Conservation (phyloP, 2,113 vertebrate species). For the Notarius lentiginosus region DNA sequence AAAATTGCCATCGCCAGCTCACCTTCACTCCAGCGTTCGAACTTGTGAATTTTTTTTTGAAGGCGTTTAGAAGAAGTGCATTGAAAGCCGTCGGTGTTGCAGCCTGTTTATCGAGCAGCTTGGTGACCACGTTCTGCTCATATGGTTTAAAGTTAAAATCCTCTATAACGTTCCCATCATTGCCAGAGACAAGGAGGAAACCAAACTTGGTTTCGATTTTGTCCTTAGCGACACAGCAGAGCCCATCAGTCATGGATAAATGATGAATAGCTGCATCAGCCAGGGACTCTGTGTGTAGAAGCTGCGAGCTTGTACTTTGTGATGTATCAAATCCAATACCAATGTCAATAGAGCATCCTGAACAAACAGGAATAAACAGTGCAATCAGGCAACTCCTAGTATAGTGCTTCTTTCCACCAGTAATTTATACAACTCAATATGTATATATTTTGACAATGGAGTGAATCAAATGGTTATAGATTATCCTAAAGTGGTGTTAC, state of each 20-base stretch:
- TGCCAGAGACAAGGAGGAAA: constrained; percentile 64
- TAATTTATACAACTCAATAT: background rate
- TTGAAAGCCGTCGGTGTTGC: constrained; percentile 70
- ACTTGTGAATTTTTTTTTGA: constrained; percentile 66
- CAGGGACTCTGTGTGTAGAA: constrained; percentile 64
- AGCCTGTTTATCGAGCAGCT: constrained; percentile 68
- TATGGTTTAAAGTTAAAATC: constrained; percentile 75
- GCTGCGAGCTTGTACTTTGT: background rate
- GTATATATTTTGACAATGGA: background rate
- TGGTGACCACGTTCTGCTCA: constrained; percentile 62
- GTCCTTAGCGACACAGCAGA: constrained; percentile 60
- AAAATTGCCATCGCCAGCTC: constrained; percentile 15
- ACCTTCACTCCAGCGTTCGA: constrained; percentile 70
- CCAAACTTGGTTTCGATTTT: constrained; percentile 58
- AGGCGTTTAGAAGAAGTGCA: constrained; percentile 69
- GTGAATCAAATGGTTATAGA: background rate
- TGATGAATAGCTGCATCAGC: constrained; percentile 63
- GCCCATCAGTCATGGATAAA: constrained; percentile 53
- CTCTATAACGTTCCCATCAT: constrained; percentile 57
- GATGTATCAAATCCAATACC: constrained; percentile 81
- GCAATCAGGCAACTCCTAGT: background rate
- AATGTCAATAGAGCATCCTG: constrained; percentile 78
- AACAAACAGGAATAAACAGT: constrained; percentile 7
- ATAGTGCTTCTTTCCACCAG: background rate
- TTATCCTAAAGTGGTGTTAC: background rate